Evolutionary conservation across 2,113 vertebrate species (phyloP).

Genomic region (Greenwoodochromis staneri): DNA sequence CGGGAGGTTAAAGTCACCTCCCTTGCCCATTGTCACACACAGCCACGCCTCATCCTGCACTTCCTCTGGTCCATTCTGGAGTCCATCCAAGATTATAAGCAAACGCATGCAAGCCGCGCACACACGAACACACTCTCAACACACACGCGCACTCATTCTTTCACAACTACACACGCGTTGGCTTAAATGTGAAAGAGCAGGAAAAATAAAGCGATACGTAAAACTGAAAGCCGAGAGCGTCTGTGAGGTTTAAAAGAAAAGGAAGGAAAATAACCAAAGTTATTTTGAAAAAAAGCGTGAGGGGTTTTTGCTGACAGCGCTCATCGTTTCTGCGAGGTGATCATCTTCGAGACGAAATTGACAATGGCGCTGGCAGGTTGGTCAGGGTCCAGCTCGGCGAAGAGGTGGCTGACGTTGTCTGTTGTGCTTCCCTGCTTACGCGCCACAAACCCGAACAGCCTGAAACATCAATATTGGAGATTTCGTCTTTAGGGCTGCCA

Average conservation of each 20-base stretch:
- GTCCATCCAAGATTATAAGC: conserved; percentile 78
- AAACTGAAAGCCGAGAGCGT: conserved; percentile 25
- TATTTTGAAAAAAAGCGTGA: neutral
- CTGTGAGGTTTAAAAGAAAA: neutral
- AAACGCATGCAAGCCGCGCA: conserved; percentile 8
- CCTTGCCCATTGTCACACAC: conserved; percentile 63
- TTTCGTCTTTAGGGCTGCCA: neutral
- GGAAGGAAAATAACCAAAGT: conserved; percentile 32
- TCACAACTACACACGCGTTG: neutral
- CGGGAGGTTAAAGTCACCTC: conserved; percentile 50
- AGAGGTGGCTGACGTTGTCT: conserved; percentile 97
- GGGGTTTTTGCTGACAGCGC: neutral
- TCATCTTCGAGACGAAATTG: conserved; percentile 95
- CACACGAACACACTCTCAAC: neutral
- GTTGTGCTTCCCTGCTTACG: conserved; percentile 97
- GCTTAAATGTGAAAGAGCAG: conserved; percentile 15
- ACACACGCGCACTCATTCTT: neutral
- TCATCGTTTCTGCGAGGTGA: conserved; percentile 90
- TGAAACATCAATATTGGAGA: conserved; percentile 29
- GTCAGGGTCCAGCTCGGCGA: conserved; percentile 90
- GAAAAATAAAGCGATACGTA: conserved; percentile 16
- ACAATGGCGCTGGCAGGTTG: conserved; percentile 94
- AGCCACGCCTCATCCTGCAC: conserved; percentile 80
- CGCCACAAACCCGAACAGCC: conserved; percentile 96
- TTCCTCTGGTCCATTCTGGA: conserved; percentile 83